Evolutionary conservation across 2,797 vertebrate genomes (phyloP), one percentile per base, ranked within the genome.

Genomic region (Epinephelus coioides): DNA sequence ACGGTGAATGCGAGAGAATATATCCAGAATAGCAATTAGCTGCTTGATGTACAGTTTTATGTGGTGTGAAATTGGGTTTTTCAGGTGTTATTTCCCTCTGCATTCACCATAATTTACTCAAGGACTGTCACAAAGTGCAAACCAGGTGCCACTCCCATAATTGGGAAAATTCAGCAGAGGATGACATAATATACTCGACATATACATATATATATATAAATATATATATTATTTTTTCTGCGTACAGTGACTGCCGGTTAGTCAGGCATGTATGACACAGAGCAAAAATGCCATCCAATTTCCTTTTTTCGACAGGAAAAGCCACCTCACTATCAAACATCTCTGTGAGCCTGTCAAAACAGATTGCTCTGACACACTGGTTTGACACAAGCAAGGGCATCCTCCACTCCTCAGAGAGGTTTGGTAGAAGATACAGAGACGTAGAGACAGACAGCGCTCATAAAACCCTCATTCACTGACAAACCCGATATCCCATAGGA

Each of bases 261-360:
- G 73, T 73, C 72, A 40, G 77, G 67, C 81, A 76, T 82, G 73
- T 84, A 65, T 78, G 75, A 88, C 78, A 88, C 79, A 56, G 63
- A 90, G 83, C 81, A 84, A 84, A 88, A 87, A 85, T 71, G 78
- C 79, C 87, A 88, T 90, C 87, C 83, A 88, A 86, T 90, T 88
- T 89, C 80, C 76, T 84, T 70, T 68, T 78, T 69, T 43, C 13
- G 46, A 79, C 34, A 27, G 60, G 78, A 83, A 87, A 83, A 75
- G 84, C 73, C 84, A 85, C 84, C 77, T 78, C 78, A 56, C 78
- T 88, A 90, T 94, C 89, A 86, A 89, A 91, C 87, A 91, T 91
- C 88, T 88, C 87, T 86, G 81, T 54, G 70, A 90, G 82, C 57
- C 83, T 91, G 91, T 93, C 92, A 91, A 84, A 93, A 84, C 86